Base-by-base conservation (phyloP, 1,140 invertebrate species). In the Druon quercuslanigerum region DNA sequence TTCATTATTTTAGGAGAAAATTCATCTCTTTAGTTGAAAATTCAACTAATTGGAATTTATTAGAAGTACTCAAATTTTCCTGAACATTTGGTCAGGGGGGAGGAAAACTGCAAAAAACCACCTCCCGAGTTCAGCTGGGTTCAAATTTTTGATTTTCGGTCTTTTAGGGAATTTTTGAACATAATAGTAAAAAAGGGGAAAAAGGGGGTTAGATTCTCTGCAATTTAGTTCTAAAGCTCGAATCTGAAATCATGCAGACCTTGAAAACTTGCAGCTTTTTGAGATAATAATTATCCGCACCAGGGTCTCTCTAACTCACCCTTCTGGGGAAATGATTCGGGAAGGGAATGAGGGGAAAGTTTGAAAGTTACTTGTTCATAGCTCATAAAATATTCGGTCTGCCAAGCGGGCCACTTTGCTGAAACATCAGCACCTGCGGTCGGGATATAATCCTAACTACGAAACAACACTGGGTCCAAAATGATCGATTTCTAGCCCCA, bases 371-470 rank as follows among this genome's bases (percentile, higher is more conserved):
- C 77, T 83, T 66, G 76, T 78, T 81, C 33, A 17, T 50, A 51
- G 50, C 77, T 86, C 84, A 85, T 87, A 78, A 87, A 87, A 85
- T 87, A 87, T 86, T 87, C 85, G 79, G 33, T 19, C 71, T 78
- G 51, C 78, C 73, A 79, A 86, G 75, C 79, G 75, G 72, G 74
- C 77, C 73, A 82, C 75, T 84, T 82, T 66, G 51, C 50, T 33
- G 40, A 13, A 75, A 57, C 72, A 85, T 84, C 82, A 85, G 82
- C 85, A 87, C 84, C 85, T 87, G 85, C 75, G 85, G 78, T 84
- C 75, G 14, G 50, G 4, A 71, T 71, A 74, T 50, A 50, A 7
- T 73, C 50, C 25, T 73, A 33, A 51, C 50, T 73, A 25, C 33
- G n/a, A 40, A 66, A 66, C 57, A 66, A 66, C 25, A 66, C 11